Conservation (phyloP, 2,888 invertebrate species). For the Netelia fuscicornis region DNA sequence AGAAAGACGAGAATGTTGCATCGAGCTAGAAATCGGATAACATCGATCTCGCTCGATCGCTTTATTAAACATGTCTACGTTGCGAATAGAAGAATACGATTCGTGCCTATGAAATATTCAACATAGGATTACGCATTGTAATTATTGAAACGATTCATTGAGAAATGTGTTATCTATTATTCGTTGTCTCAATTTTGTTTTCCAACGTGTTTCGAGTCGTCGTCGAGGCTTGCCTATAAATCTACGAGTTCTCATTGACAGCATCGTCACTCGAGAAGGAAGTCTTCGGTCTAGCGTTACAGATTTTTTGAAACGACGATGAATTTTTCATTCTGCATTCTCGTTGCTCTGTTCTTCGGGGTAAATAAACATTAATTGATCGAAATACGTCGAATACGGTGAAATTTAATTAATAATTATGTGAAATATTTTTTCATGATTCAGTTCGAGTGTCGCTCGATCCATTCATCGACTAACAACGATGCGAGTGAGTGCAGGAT, state of each 20-base stretch:
- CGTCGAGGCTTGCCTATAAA: constrained; percentile 68
- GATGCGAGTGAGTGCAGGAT: constrained; percentile 62
- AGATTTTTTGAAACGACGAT: constrained; percentile 19
- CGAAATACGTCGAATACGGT: not conserved
- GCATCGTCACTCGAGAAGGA: constrained; percentile 25
- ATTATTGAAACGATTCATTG: not conserved
- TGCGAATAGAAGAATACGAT: constrained; percentile 13
- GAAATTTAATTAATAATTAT: constrained; percentile 1
- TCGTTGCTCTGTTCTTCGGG: constrained; percentile 26
- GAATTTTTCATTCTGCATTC: constrained; percentile 8
- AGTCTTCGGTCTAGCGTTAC: not conserved
- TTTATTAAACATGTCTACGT: not conserved
- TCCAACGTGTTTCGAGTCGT: constrained; percentile 59
- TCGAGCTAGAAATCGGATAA: constrained; percentile 19
- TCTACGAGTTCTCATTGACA: not conserved
- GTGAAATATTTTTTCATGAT: constrained; percentile 18
- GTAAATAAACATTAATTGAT: constrained; percentile 6
- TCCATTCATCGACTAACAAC: constrained; percentile 53
- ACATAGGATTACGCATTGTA: not conserved
- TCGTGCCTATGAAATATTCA: not conserved
- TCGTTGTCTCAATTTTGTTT: constrained; percentile 34
- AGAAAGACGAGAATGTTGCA: not conserved
- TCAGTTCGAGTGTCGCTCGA: constrained; percentile 67
- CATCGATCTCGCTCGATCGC: not conserved
- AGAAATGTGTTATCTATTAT: not conserved